Base-by-base conservation (phyloP, 2,888 invertebrate species). In the Drosophila siamana region DNA sequence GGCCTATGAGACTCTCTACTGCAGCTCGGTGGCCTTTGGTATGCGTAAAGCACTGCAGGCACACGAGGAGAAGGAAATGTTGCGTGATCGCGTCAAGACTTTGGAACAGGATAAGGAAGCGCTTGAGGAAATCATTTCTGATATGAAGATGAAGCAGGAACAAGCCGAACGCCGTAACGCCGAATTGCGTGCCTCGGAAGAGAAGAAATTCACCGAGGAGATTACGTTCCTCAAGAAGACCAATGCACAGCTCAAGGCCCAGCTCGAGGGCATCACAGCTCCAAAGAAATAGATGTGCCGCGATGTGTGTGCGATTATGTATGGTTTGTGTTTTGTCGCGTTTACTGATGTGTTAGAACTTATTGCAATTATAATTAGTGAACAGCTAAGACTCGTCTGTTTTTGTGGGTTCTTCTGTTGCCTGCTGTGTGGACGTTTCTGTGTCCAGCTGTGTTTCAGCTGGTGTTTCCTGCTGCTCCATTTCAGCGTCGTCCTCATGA, bases 11-110 rank as follows among this genome's bases (percentile, higher is more conserved):
- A 97, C 98, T 0, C 93, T 99, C 1, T 98, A 99, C 90, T 99
- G 99, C 92, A 98, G 98, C 92, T 98, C 98, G 57, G 97, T 99
- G 54, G 98, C 99, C 0, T 99, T 98, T 91, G 99, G 98, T 24
- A 98, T 99, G 95, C 94, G 99, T 70, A 99, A 99, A 93, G 98
- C 99, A n/a, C 93, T 99, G 61, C 97, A 97, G 93, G 96, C 96
- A 81, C 89, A 92, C 59, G 92, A 92, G 71, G 92, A 97, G 15
- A 98, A 98, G 91, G 96, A 96, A 67, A 96, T 96, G 91, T 93
- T 96, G 36, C 94, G 96, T 89, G 95, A 95, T 54, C 94, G 95
- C 90, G 96, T 97, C 0, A 95, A 95, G 48, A 94, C 94, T 55
- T 91, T 97, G 62, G 95, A 95, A 90, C 90, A 92, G 0, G 92